Evolutionary conservation across 1,140 invertebrate genomes (phyloP).

Genomic region (Diachasmimorpha longicaudata): DNA sequence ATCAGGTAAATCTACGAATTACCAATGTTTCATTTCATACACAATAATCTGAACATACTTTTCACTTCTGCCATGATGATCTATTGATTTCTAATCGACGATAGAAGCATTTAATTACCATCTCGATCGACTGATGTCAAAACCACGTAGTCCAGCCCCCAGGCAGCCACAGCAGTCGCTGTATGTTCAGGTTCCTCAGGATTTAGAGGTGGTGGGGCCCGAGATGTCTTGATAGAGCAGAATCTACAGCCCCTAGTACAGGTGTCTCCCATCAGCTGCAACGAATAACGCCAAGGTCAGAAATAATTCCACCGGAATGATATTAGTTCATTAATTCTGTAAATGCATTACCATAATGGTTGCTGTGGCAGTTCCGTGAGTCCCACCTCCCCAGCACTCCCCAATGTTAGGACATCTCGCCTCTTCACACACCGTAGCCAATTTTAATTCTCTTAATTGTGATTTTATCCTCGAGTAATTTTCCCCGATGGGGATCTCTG

Average conservation of each 20-base stretch:
- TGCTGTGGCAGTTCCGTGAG: conserved; percentile 84
- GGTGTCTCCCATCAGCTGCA: conserved; percentile 88
- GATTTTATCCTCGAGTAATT: conserved; percentile 88
- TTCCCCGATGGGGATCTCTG: conserved; percentile 88
- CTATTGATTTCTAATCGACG: background rate
- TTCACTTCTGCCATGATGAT: too few relatives aligned
- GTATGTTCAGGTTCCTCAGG: conserved; percentile 92
- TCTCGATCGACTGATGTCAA: conserved; percentile 98
- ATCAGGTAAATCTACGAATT: conserved; percentile 79
- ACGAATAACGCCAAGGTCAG: conserved; percentile 2
- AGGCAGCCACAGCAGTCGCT: conserved; percentile 88
- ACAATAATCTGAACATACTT: too few relatives aligned
- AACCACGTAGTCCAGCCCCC: conserved; percentile 98
- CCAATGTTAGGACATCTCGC: conserved; percentile 99
- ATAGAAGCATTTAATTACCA: conserved; percentile 63
- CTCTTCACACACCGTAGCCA: conserved; percentile 99
- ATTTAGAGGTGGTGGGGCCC: conserved; percentile 89
- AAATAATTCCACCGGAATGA: background rate
- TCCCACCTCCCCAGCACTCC: conserved; percentile 98
- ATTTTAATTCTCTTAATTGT: conserved; percentile 84
- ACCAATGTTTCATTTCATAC: background rate
- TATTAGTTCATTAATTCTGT: too few relatives aligned
- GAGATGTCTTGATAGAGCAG: conserved; percentile 97
- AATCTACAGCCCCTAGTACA: conserved; percentile 94
- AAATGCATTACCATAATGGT: conserved; percentile 80